These are phyloP conservation scores for Polydrusus tereticollis DNA, from an alignment of 2,888 invertebrate species.

Conservation along the genomic window DNA sequence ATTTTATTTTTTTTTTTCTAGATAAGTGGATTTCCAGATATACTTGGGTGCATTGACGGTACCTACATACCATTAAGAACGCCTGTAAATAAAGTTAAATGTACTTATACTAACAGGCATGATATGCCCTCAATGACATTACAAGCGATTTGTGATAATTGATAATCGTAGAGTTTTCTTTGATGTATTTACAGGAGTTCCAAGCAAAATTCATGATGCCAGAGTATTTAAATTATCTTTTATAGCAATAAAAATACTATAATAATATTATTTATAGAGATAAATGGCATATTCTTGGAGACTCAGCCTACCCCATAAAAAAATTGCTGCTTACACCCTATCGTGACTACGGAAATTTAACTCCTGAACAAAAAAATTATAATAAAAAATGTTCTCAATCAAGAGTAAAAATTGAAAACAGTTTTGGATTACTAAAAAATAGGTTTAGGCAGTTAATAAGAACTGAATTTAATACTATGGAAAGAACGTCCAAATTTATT, in stretches of 20 bases:
- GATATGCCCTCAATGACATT: slow-evolving; percentile 55
- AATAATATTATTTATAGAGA: slow-evolving; percentile 50
- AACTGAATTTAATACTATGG: slow-evolving; percentile 41
- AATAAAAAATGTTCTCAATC: slow-evolving; percentile 56
- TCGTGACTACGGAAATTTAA: slow-evolving; percentile 55
- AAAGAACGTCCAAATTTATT: slow-evolving; percentile 52
- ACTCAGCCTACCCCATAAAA: slow-evolving; percentile 55
- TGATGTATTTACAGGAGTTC: slow-evolving; percentile 56
- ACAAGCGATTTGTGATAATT: slow-evolving; percentile 59
- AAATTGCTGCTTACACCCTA: slow-evolving; percentile 55
- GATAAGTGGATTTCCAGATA: not conserved
- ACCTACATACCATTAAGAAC: slow-evolving; percentile 1
- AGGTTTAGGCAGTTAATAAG: slow-evolving; percentile 51
- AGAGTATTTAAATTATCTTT: slow-evolving; percentile 54
- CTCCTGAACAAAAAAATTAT: slow-evolving; percentile 51
- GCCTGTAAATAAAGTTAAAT: slow-evolving; percentile 46
- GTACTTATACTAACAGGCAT: slow-evolving; percentile 58
- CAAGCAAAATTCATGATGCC: slow-evolving; percentile 58
- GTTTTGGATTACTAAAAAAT: slow-evolving; percentile 57
- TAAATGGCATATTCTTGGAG: slow-evolving; percentile 55
- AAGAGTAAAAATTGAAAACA: slow-evolving; percentile 58
- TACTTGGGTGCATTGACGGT: slow-evolving; percentile 11
- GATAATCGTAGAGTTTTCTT: slow-evolving; percentile 54
- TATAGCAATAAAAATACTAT: slow-evolving; percentile 45
- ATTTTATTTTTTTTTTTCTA: no score